These are phyloP conservation scores for Heterodera filipjevi DNA, from an alignment of 2,888 invertebrate genomes.

Conservation along the genomic window DNA sequence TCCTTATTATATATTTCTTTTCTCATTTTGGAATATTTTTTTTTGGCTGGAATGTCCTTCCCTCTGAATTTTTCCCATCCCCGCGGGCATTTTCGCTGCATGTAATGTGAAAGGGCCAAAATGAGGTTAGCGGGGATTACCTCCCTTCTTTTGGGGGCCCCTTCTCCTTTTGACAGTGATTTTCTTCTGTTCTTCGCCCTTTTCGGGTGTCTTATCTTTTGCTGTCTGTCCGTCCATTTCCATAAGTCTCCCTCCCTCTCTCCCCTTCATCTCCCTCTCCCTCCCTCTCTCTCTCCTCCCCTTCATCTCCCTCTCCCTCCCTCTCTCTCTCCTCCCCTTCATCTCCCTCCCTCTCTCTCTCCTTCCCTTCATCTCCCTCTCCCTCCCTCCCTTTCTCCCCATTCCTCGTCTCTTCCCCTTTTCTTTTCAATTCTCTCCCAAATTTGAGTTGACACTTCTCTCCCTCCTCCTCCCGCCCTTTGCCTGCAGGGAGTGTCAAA, in stretches of 20 bases:
- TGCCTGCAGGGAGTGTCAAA: slow-evolving; percentile 7
- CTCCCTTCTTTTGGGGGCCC: background rate
- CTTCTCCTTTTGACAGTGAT: background rate
- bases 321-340: background rate
- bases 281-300: too few relatives aligned
- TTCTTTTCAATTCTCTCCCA: background rate
- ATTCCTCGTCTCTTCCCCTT: too few relatives aligned
- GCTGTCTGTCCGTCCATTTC: background rate
- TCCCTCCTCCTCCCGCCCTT: background rate
- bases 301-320: too few relatives aligned
- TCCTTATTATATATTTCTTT: background rate
- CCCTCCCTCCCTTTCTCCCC: too few relatives aligned
- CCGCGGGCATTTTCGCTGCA: background rate
- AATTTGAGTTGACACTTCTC: slow-evolving; percentile 15
- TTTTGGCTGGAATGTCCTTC: background rate
- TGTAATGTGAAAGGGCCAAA: slow-evolving; percentile 7
- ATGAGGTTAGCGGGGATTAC: background rate
- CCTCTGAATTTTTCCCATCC: background rate
- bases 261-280: too few relatives aligned
- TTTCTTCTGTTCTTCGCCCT: slow-evolving; percentile 1
- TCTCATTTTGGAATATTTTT: background rate
- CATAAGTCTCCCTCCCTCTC: background rate
- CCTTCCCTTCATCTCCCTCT: too few relatives aligned
- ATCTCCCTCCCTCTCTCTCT: too few relatives aligned
- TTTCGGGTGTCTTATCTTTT: background rate